Evolutionary conservation across 2,113 vertebrate species (phyloP).

Genomic region (Notothenia coriiceps): DNA sequence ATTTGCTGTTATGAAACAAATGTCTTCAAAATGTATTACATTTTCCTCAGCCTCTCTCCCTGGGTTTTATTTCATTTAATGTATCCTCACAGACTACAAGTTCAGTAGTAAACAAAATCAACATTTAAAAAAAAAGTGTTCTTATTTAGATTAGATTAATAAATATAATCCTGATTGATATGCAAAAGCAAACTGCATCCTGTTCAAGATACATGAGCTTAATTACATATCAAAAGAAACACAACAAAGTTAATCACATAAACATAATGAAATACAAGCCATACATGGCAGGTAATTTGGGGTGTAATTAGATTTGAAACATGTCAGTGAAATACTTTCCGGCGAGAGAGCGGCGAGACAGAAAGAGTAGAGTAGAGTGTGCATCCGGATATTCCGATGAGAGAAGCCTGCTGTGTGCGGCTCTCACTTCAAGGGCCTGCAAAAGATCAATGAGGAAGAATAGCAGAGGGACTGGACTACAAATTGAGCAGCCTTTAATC

Average conservation of each 20-base stretch:
- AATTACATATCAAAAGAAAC: slow-evolving; percentile 35
- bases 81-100: too few relatives aligned
- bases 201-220: slow-evolving; percentile 14
- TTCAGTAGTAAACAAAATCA: too few relatives aligned
- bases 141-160: background rate
- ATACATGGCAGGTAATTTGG: slow-evolving; percentile 38
- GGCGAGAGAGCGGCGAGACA: slow-evolving; percentile 23
- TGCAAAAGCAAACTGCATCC: background rate
- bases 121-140: too few relatives aligned
- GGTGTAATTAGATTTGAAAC: slow-evolving; percentile 27
- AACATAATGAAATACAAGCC: slow-evolving; percentile 13
- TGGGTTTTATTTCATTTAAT: too few relatives aligned
- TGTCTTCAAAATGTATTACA: background rate
- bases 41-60: background rate
- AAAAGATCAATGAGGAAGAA: slow-evolving; percentile 75
- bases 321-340: slow-evolving; percentile 29
- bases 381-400: slow-evolving; percentile 49
- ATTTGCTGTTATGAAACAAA: background rate
- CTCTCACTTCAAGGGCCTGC: slow-evolving; percentile 64
- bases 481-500: slow-evolving; percentile 80
- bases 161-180: background rate
- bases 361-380: background rate
- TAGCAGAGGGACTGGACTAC: slow-evolving; percentile 70
- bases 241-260: slow-evolving; percentile 23
- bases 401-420: slow-evolving; percentile 43